Conservation (phyloP, 2,888 invertebrate genomes). For the Urechis unicinctus region DNA sequence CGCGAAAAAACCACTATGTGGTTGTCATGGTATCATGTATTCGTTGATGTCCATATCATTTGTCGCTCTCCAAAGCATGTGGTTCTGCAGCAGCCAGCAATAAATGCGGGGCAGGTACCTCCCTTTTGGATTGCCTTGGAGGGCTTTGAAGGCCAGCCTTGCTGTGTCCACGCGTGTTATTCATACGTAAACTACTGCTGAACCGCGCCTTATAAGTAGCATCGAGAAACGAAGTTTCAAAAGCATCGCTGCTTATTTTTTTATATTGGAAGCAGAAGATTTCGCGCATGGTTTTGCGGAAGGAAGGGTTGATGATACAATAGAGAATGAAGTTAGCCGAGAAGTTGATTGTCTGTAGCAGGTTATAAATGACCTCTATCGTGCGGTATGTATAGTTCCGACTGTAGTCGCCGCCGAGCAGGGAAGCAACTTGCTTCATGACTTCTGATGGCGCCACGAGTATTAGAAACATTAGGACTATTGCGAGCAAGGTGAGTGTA, state of each 20-base stretch:
- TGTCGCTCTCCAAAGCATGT: no score
- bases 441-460: constrained; percentile 27
- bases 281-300: constrained; percentile 59
- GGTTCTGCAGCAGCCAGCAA: no score
- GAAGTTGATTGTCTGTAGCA: constrained; percentile 69
- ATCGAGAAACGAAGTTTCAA: background rate
- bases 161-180: no score
- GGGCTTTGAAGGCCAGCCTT: no score
- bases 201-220: background rate
- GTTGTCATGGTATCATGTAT: no score
- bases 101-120: no score
- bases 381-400: constrained; percentile 26
- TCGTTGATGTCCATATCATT: no score
- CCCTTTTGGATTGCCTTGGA: no score
- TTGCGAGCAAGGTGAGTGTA: constrained; percentile 25
- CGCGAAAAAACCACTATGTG: no score
- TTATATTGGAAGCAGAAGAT: constrained; percentile 17
- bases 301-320: constrained; percentile 71
- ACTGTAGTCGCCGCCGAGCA: constrained; percentile 14
- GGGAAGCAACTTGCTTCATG: constrained; percentile 22
- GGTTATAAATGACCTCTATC: constrained; percentile 58
- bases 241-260: background rate
- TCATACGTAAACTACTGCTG: background rate
- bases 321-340: constrained; percentile 73
- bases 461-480: constrained; percentile 28